These are phyloP conservation scores for Protaetia brevitarsis DNA, from an alignment of 1,140 invertebrate species.

Conservation along the genomic window DNA sequence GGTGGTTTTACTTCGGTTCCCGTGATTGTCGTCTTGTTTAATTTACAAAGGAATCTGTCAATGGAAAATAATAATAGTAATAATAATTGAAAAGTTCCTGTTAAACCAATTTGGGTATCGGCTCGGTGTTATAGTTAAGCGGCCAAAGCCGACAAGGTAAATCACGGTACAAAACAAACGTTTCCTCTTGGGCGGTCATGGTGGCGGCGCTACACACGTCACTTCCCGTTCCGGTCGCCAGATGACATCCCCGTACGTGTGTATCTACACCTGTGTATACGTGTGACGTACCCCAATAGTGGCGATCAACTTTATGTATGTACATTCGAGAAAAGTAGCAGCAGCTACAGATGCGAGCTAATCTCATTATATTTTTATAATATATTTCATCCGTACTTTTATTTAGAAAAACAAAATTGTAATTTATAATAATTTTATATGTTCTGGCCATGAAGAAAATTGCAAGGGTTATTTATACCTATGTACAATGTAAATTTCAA, in stretches of 20 bases:
- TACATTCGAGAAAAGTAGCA: constrained; percentile 4
- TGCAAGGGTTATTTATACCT: no score
- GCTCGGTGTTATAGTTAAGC: not conserved
- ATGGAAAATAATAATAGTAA: not conserved
- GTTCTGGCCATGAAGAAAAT: no score
- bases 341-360: not conserved
- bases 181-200: constrained; percentile 31
- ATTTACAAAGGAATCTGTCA: not conserved
- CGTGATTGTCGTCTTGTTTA: not conserved
- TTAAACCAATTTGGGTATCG: not conserved
- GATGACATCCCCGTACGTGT: constrained; percentile 28
- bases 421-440: no score
- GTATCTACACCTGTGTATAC: constrained; percentile 23
- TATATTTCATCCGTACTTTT: no score
- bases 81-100: constrained; percentile 21
- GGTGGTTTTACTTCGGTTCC: not conserved
- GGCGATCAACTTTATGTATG: not conserved
- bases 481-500: no score
- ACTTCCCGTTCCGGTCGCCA: constrained; percentile 34
- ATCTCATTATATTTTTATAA: not conserved
- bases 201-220: constrained; percentile 32
- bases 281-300: not conserved
- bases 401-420: no score
- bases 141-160: constrained; percentile 30
- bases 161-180: constrained; percentile 35